phyloP scores from a whole-genome alignment of 2,888 invertebrate species.

The Synergus laeviventris region DNA sequence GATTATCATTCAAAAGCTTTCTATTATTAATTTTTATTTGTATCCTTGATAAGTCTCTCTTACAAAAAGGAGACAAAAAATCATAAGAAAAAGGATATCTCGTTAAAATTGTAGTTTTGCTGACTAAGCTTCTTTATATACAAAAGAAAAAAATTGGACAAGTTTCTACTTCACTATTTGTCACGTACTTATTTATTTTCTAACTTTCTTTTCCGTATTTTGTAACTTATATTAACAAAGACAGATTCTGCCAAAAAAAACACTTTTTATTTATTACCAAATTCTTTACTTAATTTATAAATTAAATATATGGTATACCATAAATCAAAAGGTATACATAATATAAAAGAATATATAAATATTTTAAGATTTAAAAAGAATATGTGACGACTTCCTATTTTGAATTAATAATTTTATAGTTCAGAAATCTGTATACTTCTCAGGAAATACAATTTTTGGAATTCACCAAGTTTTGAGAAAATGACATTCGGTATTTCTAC shows the following conservation, averaged over 20 bases:
- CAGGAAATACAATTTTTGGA: too few species aligned
- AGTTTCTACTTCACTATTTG: constrained; percentile 4
- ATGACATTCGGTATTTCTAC: not conserved
- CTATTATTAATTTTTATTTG: not conserved
- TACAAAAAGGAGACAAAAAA: not conserved
- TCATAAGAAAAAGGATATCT: not conserved
- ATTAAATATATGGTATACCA: too few species aligned
- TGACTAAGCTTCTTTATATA: constrained; percentile 23
- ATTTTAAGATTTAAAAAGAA: too few species aligned
- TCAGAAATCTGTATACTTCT: too few species aligned
- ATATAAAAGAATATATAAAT: too few species aligned
- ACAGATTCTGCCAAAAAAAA: not conserved
- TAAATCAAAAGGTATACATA: too few species aligned
- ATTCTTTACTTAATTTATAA: too few species aligned
- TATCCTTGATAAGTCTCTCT: not conserved
- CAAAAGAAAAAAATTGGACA: not conserved
- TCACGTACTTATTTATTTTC: constrained; percentile 6
- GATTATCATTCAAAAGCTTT: too few species aligned
- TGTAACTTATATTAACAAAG: not conserved
- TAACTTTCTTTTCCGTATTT: not conserved
- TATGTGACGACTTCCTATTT: too few species aligned
- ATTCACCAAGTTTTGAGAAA: too few species aligned
- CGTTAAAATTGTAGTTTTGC: constrained; percentile 17
- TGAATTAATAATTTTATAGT: too few species aligned
- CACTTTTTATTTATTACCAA: too few species aligned